Evolutionary conservation across 2,888 invertebrate genomes (phyloP).

Genomic region (Encarsia formosa): DNA sequence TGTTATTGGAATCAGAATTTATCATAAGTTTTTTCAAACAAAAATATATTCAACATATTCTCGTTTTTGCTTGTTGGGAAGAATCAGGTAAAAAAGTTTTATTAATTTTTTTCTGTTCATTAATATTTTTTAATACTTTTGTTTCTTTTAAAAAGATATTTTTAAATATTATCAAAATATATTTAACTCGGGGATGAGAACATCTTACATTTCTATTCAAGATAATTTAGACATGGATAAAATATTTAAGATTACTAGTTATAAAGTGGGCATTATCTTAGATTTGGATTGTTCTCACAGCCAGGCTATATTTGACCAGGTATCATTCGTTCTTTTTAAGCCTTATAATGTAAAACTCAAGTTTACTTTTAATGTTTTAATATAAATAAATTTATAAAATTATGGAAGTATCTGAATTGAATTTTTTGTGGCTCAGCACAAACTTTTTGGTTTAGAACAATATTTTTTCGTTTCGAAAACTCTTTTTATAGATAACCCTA

Average conservation of each 20-base stretch:
- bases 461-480: too few species aligned
- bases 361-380: too few species aligned
- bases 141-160: constrained; percentile 23
- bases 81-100: constrained; percentile 22
- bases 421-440: too few species aligned
- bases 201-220: constrained; percentile 29
- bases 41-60: constrained; percentile 31
- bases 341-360: too few species aligned
- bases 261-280: constrained; percentile 37
- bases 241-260: constrained; percentile 36
- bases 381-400: too few species aligned
- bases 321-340: too few species aligned
- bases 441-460: too few species aligned
- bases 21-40: constrained; percentile 28
- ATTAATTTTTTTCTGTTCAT: not conserved
- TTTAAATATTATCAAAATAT: constrained; percentile 26
- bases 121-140: not conserved
- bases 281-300: constrained; percentile 37
- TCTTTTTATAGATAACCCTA: too few species aligned
- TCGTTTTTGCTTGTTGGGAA: constrained; percentile 34
- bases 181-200: constrained; percentile 17
- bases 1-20: constrained; percentile 17
- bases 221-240: constrained; percentile 22
- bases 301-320: constrained; percentile 35
- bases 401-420: too few species aligned